phyloP scores from a whole-genome alignment of 2,888 invertebrate species.

The Acronicta leporina region DNA sequence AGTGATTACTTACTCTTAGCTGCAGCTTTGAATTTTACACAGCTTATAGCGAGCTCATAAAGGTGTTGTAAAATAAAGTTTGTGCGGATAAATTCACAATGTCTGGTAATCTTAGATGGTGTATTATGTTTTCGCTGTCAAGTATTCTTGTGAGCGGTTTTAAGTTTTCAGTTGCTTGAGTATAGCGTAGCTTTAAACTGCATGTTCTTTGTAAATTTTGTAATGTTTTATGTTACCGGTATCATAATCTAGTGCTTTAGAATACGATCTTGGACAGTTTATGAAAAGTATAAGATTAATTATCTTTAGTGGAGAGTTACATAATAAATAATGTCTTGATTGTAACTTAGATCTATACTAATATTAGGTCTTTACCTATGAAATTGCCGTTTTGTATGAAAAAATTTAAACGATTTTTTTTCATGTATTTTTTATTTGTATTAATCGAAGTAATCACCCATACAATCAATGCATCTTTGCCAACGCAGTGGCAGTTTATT shows the following conservation, averaged over 20 bases:
- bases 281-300: no score
- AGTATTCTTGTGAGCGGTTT: constrained; percentile 25
- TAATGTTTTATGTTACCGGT: constrained; percentile 8
- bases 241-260: constrained; percentile 1
- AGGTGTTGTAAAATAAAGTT: constrained; percentile 54
- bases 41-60: constrained; percentile 63
- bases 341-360: no score
- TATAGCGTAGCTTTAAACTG: constrained; percentile 8
- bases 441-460: no score
- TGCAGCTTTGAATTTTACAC: constrained; percentile 4
- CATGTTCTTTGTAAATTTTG: constrained; percentile 8
- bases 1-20: no score
- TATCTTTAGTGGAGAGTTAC: no score
- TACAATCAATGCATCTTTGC: no score
- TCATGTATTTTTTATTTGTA: no score
- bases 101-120: constrained; percentile 37
- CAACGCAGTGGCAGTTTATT: no score
- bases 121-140: constrained; percentile 39
- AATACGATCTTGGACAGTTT: neutral
- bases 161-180: constrained; percentile 29
- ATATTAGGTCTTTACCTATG: no score
- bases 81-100: constrained; percentile 41
- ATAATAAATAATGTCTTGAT: no score
- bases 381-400: no score
- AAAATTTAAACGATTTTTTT: no score